phyloP scores from a whole-genome alignment of 2,888 invertebrate genomes.

The Melanotus villosus region DNA sequence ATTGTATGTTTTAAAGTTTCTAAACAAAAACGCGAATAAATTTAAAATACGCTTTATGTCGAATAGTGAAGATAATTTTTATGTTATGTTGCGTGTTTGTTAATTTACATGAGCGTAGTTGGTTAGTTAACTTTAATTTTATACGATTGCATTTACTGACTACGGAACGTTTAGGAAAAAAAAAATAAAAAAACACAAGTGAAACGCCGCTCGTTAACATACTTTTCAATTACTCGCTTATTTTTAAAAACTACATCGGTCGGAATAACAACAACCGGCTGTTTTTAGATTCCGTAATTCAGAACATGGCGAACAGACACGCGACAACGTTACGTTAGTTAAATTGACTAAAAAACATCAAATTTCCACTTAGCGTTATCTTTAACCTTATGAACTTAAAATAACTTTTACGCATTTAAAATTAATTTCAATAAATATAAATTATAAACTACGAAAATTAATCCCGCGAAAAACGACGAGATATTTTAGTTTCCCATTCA shows the following conservation, averaged over 20 bases:
- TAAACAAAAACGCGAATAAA: constrained; percentile 49
- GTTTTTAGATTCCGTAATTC: constrained; percentile 16
- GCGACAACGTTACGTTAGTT: constrained; percentile 11
- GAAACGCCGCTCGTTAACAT: constrained; percentile 33
- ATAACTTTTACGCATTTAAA: no score
- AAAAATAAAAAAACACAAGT: constrained; percentile 8
- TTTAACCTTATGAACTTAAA: no score
- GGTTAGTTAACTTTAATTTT: constrained; percentile 23
- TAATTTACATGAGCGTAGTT: constrained; percentile 14
- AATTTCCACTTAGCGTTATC: no score
- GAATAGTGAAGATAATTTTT: constrained; percentile 38
- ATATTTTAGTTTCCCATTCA: no score
- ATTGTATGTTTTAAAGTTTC: constrained; percentile 52
- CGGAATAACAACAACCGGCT: constrained; percentile 15
- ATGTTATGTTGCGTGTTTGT: constrained; percentile 30
- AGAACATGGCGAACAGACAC: constrained; percentile 3
- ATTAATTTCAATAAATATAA: no score
- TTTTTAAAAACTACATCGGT: constrained; percentile 19
- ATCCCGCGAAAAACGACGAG: no score
- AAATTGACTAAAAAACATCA: not conserved
- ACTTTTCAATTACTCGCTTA: constrained; percentile 26
- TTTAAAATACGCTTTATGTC: constrained; percentile 39
- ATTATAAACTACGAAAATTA: no score
- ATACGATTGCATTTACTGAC: constrained; percentile 21
- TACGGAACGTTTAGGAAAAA: constrained; percentile 11